phyloP scores from a whole-genome alignment of 2,113 vertebrate species.

The Hippocampus guttulatus region DNA sequence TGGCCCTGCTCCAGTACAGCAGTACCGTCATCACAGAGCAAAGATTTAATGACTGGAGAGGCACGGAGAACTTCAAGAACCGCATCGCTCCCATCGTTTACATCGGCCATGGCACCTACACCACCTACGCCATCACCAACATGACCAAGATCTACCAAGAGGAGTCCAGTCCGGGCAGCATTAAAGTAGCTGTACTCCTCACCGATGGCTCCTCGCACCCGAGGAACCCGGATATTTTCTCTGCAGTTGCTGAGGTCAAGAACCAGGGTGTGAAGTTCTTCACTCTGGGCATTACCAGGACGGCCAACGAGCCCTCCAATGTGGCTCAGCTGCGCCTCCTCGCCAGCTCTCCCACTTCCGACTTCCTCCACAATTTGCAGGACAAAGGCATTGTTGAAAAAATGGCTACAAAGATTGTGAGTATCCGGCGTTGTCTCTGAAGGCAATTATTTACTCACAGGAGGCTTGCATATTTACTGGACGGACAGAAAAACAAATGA shows the following conservation, averaged over 20 bases:
- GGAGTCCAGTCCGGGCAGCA: conserved; percentile 71
- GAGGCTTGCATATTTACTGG: too few relatives aligned
- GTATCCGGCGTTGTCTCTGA: conserved; percentile 55
- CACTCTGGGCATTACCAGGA: conserved; percentile 80
- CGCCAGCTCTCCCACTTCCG: conserved; percentile 78
- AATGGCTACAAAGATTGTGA: conserved; percentile 80
- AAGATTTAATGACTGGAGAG: conserved; percentile 82
- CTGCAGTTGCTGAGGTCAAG: conserved; percentile 84
- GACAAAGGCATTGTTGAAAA: conserved; percentile 76
- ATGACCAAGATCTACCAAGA: conserved; percentile 83
- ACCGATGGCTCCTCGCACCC: conserved; percentile 84
- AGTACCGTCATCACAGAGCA: conserved; percentile 85
- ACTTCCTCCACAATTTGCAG: conserved; percentile 81
- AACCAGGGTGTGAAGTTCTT: conserved; percentile 85
- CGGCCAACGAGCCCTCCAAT: conserved; percentile 78
- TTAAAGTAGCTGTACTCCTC: conserved; percentile 80
- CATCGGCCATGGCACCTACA: conserved; percentile 88
- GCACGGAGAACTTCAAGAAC: conserved; percentile 78
- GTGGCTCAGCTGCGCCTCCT: conserved; percentile 79
- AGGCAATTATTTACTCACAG: conserved; percentile 22
- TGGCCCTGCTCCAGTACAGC: conserved; percentile 87
- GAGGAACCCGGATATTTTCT: conserved; percentile 87
- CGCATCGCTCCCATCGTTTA: conserved; percentile 74
- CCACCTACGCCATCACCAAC: conserved; percentile 89
- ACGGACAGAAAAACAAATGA: too few relatives aligned